These are phyloP conservation scores for Lumbricus terrestris DNA, from an alignment of 2,888 invertebrate species.

Conservation along the genomic window DNA sequence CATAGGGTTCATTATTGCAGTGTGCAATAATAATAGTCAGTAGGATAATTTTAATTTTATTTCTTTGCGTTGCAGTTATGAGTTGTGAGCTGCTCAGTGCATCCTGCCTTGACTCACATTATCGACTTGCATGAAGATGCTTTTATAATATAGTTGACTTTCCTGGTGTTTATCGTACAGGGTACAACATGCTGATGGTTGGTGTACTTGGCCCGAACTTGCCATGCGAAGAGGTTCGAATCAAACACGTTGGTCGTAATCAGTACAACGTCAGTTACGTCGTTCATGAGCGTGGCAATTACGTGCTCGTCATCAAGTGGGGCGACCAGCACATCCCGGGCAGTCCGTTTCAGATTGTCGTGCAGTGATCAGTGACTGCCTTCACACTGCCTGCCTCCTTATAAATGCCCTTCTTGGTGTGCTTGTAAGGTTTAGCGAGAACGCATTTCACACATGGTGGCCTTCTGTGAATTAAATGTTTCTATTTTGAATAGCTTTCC, in stretches of 20 bases:
- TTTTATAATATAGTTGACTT: too few relatives aligned
- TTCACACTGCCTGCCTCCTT: background rate
- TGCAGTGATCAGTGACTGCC: conserved; percentile 36
- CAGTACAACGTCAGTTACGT: conserved; percentile 89
- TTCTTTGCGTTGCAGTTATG: background rate
- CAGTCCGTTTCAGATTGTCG: conserved; percentile 72
- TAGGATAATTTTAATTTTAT: background rate
- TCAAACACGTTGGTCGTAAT: conserved; percentile 88
- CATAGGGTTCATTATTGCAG: background rate
- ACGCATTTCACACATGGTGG: background rate
- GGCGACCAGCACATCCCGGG: conserved; percentile 97
- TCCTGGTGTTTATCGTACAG: conserved; percentile 63
- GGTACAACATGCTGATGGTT: conserved; percentile 90
- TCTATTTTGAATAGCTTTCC: background rate
- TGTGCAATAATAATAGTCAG: background rate
- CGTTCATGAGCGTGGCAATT: conserved; percentile 88
- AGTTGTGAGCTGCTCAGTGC: background rate
- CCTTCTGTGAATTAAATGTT: conserved; percentile 3
- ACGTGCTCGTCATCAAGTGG: conserved; percentile 92
- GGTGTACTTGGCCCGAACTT: conserved; percentile 95
- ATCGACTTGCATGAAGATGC: too few relatives aligned
- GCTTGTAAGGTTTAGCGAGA: conserved; percentile 3
- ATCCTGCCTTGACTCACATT: background rate
- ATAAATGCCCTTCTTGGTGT: background rate
- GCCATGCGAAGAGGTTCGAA: conserved; percentile 86